Percentiles rank a stretch among this genome's conserved stretches.
phyloP scores from a whole-genome alignment of 2,113 vertebrate species.

The Uropsilus gracilis region DNA sequence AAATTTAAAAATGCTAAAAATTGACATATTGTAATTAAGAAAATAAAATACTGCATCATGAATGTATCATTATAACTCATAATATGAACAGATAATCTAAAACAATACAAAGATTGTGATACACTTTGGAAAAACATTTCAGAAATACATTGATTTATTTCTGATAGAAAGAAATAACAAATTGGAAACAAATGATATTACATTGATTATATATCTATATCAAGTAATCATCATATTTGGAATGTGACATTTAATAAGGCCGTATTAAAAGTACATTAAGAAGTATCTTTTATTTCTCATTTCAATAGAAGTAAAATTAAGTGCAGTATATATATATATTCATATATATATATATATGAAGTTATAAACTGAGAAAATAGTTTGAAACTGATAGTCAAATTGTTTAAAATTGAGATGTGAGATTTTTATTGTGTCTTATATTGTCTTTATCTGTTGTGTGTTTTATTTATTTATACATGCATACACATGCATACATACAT shows the following conservation, averaged over 20 bases:
- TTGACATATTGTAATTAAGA: not conserved
- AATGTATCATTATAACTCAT: not conserved
- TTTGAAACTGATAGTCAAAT: not conserved
- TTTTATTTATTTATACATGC: too few relatives aligned
- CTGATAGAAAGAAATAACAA: not conserved
- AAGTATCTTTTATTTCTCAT: not conserved
- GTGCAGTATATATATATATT: too few relatives aligned
- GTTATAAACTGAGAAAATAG: not conserved
- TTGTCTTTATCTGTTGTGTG: too few relatives aligned
- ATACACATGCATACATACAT: too few relatives aligned
- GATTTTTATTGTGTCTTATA: too few relatives aligned
- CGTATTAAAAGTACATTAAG: not conserved
- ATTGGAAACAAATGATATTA: not conserved
- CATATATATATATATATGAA: not conserved
- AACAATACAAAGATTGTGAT: not conserved
- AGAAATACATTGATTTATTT: not conserved
- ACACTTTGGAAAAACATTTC: not conserved
- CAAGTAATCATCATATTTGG: not conserved
- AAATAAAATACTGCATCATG: not conserved
- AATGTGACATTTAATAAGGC: not conserved
- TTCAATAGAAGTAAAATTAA: not conserved
- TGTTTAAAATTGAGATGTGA: too few relatives aligned
- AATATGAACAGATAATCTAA: not conserved
- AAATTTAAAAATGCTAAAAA: slow-evolving; percentile 9
- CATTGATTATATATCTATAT: not conserved